Evolutionary conservation across 2,113 vertebrate species (phyloP), one percentile per base, ranked within the genome.

Genomic region (Martes martes): DNA sequence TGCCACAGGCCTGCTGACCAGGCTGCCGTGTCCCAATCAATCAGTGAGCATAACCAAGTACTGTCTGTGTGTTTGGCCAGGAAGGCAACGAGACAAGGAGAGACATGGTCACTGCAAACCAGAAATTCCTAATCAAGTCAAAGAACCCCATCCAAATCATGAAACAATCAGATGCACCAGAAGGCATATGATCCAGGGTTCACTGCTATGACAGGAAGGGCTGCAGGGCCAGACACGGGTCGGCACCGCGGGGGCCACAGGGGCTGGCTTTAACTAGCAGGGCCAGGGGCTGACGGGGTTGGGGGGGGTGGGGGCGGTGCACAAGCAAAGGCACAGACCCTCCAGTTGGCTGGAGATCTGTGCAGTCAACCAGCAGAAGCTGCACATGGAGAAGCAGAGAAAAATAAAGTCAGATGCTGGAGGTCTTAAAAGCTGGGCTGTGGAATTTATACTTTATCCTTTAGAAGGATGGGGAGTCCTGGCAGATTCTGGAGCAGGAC

Each of bases 81-180:
- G 23, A 42, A 33, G 36, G 67, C n/a, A 45, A 7, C 7, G 18
- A 89, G 86, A 52, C 67, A 63, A 63, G 82, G 73, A 47, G 59
- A 86, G 42, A n/a, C 13, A 13, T 28, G 95, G 96, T 95, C 94
- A 74, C 61, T 33, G 90, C 65, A 92, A 92, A 95, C 87, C 92
- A 94, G 84, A 97, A 96, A 98, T 92, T 79, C 79, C 39, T 55
- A 89, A 86, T 94, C 94, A 82, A 42, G 39, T 19, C 36, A 39
- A 84, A 74, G 69, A 89, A 94, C 78, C 52, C 57, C 50, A 36
- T 52, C 45, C 33, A 33, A 85, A 50, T 59, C 52, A 42, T 26
- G n/a, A 83, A 94, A 69, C 21, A 6, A 57, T 78, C 86, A 91
- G 84, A 23, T 39, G 23, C 28, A 59, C 65, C 28, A 21, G 61